Evolutionary conservation across 1,140 invertebrate species (phyloP), one percentile per base, ranked within the genome.

Genomic region (Coelopa frigida): DNA sequence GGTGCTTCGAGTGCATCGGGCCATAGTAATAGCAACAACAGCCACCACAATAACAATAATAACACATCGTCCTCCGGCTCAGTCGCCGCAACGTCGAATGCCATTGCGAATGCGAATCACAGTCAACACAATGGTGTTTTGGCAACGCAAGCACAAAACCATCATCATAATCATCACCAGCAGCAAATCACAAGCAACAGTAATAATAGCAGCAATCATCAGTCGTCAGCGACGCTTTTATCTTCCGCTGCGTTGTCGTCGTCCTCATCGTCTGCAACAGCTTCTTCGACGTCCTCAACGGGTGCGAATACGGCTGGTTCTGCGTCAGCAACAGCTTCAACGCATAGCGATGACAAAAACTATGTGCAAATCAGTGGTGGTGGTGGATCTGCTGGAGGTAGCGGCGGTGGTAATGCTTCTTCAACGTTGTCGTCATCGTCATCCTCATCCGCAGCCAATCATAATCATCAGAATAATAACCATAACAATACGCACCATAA

Each of bases 301-400:
- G 10, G 18, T 22, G 38, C 20, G 22, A 26, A 21, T 14, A 10
- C 31, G 22, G 23, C 22, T 48, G 20, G 51, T 59, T 27, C 51
- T 45, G 33, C 48, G 41, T 48, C 43, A 46, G 46, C 45, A 51
- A 18, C 49, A 11, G 21, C 46, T 18, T 45, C 49, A 42, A 46
- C 38, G 31, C 18, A 17, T 41, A 44, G 21, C 39, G 48, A 52
- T 46, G 51, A 52, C 44, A 49, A 52, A 26, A 51, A 48, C 36
- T 51, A 51, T 44, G 46, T 48, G 40, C 46, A 52, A 48, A 52
- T 52, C 35, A 33, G 50, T 44, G 52, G 23, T 11, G 48, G 48
- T 62, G 63, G 57, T 51, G 58, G 56, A n/a, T n/a, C n/a, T 44
- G 52, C 14, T 11, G 48, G 48, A 61, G 63, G 57, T 51, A 55